Evolutionary conservation across 2,113 vertebrate genomes (phyloP).

Genomic region (Chunga burmeisteri): DNA sequence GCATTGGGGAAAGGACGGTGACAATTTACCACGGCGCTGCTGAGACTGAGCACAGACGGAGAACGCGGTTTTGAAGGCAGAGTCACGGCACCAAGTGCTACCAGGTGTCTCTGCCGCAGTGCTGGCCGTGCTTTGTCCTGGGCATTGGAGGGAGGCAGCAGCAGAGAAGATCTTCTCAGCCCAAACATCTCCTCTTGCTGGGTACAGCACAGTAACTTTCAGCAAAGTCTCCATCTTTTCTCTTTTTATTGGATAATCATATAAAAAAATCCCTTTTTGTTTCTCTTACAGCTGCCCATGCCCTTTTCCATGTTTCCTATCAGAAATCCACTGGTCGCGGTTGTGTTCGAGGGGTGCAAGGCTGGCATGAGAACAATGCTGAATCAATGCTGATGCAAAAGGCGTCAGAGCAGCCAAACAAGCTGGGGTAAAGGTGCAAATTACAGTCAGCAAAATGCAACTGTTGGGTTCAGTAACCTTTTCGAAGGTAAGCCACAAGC

Average conservation of each 20-base stretch:
- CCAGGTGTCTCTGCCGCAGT: rapidly evolving
- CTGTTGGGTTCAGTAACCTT: neutral
- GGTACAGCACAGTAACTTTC: neutral
- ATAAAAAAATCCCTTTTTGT: neutral
- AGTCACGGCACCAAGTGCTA: neutral
- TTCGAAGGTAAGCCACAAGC: neutral
- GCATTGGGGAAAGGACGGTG: rapidly evolving
- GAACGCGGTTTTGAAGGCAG: neutral
- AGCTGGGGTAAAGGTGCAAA: neutral
- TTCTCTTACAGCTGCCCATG: neutral
- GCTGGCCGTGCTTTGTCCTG: rapidly evolving
- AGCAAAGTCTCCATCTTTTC: neutral
- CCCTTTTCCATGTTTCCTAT: neutral
- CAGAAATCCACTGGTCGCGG: neutral
- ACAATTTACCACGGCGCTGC: too few relatives aligned
- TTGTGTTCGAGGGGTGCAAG: neutral
- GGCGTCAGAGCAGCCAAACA: neutral
- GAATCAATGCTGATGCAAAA: neutral
- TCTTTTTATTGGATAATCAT: neutral
- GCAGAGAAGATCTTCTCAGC: neutral
- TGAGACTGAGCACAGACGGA: neutral
- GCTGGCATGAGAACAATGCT: neutral
- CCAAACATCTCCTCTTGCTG: neutral
- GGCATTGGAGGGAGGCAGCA: neutral
- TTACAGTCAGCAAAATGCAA: neutral